phyloP scores from a whole-genome alignment of 2,113 vertebrate species.

The Lynx canadensis region DNA sequence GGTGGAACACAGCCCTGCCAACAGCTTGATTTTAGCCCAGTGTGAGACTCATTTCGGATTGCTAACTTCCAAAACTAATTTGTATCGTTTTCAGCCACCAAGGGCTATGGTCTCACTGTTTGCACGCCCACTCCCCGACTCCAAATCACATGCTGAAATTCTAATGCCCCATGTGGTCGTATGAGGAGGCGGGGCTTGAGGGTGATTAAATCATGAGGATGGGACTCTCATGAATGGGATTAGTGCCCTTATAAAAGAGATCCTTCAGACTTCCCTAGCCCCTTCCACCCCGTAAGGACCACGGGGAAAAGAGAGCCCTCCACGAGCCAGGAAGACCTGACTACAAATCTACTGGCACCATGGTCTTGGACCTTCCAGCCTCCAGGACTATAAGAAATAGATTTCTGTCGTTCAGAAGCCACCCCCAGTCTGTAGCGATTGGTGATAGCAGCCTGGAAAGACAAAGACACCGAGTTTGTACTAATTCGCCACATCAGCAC shows the following conservation, averaged over 20 bases:
- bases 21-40: background rate
- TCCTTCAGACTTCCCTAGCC: background rate
- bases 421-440: background rate
- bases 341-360: background rate
- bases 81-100: background rate
- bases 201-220: background rate
- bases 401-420: background rate
- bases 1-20: background rate
- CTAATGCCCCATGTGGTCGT: background rate
- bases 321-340: background rate
- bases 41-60: background rate
- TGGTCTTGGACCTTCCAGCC: background rate
- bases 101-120: background rate
- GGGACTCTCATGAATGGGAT: background rate
- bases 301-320: background rate
- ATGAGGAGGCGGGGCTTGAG: background rate
- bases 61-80: background rate
- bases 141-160: background rate
- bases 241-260: background rate
- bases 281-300: background rate
- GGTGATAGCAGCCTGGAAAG: background rate
- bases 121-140: background rate
- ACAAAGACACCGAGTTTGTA: background rate
- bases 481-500: background rate
- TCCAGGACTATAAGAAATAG: background rate